Evolutionary conservation across 2,888 invertebrate genomes (phyloP).

Genomic region (Leucophenga montana): DNA sequence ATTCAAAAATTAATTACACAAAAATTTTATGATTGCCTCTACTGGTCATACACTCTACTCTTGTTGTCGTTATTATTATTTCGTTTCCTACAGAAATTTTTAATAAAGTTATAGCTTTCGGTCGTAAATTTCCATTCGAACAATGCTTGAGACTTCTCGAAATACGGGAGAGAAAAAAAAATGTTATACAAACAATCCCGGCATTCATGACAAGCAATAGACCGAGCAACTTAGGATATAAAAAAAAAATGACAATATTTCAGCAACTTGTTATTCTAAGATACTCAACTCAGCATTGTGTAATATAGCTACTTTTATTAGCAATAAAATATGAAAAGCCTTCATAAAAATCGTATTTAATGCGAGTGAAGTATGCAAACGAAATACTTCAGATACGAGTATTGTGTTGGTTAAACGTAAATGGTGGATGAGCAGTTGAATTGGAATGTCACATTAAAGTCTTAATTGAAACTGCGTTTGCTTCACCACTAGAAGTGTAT

Average conservation of each 20-base stretch:
- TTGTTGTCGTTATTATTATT: neutral
- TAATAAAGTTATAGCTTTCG: conserved; percentile 2
- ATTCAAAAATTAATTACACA: conserved; percentile 10
- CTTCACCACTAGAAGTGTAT: too few species aligned
- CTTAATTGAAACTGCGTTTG: conserved; percentile 42
- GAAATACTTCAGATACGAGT: neutral
- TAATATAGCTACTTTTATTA: conserved; percentile 48
- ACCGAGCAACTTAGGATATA: neutral
- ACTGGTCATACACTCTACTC: neutral
- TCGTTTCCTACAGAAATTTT: conserved; percentile 3
- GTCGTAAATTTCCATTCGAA: conserved; percentile 2
- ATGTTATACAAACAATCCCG: neutral
- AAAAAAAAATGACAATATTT: neutral
- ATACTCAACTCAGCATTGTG: conserved; percentile 34
- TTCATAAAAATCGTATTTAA: conserved; percentile 35
- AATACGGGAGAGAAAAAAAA: too few species aligned
- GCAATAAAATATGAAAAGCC: conserved; percentile 47
- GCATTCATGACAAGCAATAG: too few species aligned
- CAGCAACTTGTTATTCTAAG: neutral
- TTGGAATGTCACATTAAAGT: conserved; percentile 27
- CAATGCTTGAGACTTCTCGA: neutral
- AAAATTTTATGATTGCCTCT: neutral
- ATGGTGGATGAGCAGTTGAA: neutral
- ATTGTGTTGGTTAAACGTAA: neutral
- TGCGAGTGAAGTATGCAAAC: neutral